Conservation (phyloP, 2,113 vertebrate genomes). For the Apistogramma diplotaenia region DNA sequence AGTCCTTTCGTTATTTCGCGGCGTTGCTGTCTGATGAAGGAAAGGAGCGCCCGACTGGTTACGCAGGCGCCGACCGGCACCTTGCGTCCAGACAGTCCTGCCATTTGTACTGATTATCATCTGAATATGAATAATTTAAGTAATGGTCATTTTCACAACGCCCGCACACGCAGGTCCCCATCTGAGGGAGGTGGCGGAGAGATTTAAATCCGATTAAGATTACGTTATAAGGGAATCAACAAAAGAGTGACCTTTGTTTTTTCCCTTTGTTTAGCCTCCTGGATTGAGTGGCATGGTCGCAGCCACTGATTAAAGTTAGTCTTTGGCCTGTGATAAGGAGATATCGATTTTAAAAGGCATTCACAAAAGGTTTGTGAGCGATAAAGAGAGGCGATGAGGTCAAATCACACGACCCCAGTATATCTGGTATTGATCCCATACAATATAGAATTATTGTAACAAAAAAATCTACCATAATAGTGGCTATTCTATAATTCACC, state of each 20-base stretch:
- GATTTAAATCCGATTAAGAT: conserved; percentile 76
- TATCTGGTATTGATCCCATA: not conserved
- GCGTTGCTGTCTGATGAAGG: conserved; percentile 56
- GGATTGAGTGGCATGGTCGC: conserved; percentile 27
- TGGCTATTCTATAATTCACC: not conserved
- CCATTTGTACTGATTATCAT: not conserved
- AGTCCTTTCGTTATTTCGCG: conserved; percentile 57
- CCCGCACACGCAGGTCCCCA: not conserved
- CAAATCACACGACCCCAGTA: not conserved
- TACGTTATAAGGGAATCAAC: conserved; percentile 49
- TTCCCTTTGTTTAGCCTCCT: conserved; percentile 64
- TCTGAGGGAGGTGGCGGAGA: conserved; percentile 31
- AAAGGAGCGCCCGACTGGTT: not conserved
- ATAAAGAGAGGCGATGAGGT: not conserved
- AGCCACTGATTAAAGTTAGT: conserved; percentile 38
- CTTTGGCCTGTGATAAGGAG: not conserved
- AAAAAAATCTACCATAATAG: not conserved
- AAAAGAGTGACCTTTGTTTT: conserved; percentile 62
- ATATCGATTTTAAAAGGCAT: conserved; percentile 25
- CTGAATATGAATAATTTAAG: conserved; percentile 8
- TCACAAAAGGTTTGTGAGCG: not conserved
- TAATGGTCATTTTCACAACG: not conserved
- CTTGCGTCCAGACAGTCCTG: conserved; percentile 40
- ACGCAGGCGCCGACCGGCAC: conserved; percentile 34
- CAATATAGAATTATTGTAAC: not conserved